These are phyloP conservation scores for Sinopyrophorus schimmeli DNA, from an alignment of 2,888 invertebrate species.

Conservation along the genomic window DNA sequence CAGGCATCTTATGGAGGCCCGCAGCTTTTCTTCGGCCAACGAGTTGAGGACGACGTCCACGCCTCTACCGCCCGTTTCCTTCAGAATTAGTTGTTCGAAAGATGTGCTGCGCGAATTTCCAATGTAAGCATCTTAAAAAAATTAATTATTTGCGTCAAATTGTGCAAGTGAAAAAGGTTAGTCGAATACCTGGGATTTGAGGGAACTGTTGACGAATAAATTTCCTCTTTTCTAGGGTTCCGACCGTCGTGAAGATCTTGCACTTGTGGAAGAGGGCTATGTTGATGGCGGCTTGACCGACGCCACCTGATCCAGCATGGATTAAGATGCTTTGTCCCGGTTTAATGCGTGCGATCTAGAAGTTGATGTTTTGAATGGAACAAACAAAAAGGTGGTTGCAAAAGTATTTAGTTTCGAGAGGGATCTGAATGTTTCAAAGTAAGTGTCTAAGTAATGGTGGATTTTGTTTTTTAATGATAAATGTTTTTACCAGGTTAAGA, in stretches of 20 bases:
- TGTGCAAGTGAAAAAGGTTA: too few relatives aligned
- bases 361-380: neutral
- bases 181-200: slow-evolving; percentile 44
- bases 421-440: too few relatives aligned
- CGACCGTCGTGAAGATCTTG: slow-evolving; percentile 72
- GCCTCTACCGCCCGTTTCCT: slow-evolving; percentile 80
- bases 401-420: too few relatives aligned
- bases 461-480: neutral
- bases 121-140: slow-evolving; percentile 64
- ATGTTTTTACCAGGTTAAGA: slow-evolving; percentile 52
- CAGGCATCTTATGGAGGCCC: slow-evolving; percentile 68
- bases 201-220: slow-evolving; percentile 63
- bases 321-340: slow-evolving; percentile 56
- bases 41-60: slow-evolving; percentile 93
- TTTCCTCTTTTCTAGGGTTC: slow-evolving; percentile 64
- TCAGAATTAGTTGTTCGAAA: slow-evolving; percentile 84
- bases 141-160: neutral
- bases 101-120: slow-evolving; percentile 84
- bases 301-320: slow-evolving; percentile 70
- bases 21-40: slow-evolving; percentile 87
- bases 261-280: slow-evolving; percentile 68
- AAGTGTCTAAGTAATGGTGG: too few relatives aligned
- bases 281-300: slow-evolving; percentile 79
- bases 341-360: slow-evolving; percentile 38
- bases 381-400: too few relatives aligned